A percentile compares a stretch with the other conserved stretches of the same genome.
Evolutionary conservation across 2,797 vertebrate species (phyloP).

Genomic region (Rhyacichthys aspro): DNA sequence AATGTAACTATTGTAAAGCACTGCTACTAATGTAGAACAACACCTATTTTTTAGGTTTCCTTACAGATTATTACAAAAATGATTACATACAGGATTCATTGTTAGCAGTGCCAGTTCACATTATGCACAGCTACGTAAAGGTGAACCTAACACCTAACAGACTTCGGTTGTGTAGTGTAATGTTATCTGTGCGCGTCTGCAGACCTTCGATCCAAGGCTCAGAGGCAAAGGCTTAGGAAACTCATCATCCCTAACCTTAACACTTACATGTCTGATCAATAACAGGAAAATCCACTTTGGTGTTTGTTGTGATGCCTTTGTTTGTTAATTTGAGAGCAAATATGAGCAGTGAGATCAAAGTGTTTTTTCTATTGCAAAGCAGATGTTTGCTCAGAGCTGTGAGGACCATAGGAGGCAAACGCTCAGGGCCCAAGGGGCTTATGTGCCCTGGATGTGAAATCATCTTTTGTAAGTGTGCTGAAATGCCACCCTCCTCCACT

Average conservation of each 20-base stretch:
- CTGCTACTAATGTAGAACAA: too few relatives aligned
- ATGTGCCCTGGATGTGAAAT: conserved; percentile 66
- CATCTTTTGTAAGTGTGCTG: conserved; percentile 63
- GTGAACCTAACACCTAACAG: conserved; percentile 8
- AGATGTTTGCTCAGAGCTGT: conserved; percentile 67
- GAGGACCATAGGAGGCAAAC: conserved; percentile 50
- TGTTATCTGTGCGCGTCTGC: conserved; percentile 12
- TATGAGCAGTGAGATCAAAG: conserved; percentile 57
- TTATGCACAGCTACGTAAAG: neutral
- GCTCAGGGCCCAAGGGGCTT: conserved; percentile 41
- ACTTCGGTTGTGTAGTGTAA: conserved; percentile 13
- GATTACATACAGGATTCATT: too few relatives aligned
- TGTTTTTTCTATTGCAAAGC: conserved; percentile 64
- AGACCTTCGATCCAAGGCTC: conserved; percentile 34
- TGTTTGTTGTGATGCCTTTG: conserved; percentile 40
- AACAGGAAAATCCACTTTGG: conserved; percentile 27
- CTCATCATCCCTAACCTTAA: conserved; percentile 43
- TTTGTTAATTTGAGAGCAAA: conserved; percentile 52
- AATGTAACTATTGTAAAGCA: too few relatives aligned
- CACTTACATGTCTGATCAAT: conserved; percentile 45
- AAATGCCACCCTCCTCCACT: conserved; percentile 59
- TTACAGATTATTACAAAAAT: too few relatives aligned
- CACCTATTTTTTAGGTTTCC: too few relatives aligned
- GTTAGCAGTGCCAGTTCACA: too few relatives aligned
- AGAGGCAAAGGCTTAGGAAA: conserved; percentile 31